Percentiles rank a stretch among this genome's conserved stretches.
These are phyloP conservation scores for Aptenodytes forsteri DNA, from an alignment of 2,113 vertebrate species.

Conservation along the genomic window DNA sequence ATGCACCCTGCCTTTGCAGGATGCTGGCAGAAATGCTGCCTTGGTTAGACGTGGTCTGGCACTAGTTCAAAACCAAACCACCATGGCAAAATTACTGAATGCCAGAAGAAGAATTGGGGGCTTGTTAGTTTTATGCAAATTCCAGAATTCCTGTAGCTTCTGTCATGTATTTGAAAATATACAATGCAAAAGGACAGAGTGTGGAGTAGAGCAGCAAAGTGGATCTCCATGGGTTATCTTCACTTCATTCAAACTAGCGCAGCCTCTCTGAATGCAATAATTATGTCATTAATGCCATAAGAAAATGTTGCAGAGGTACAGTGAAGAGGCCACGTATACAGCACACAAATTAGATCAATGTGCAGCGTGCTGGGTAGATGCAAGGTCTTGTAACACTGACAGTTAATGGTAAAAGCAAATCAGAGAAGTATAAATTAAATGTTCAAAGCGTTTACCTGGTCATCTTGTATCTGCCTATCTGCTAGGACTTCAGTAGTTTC, in stretches of 20 bases:
- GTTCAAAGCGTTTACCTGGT: not conserved
- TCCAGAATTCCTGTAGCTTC: slow-evolving; percentile 47
- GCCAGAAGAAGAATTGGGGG: slow-evolving; percentile 26
- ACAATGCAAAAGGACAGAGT: slow-evolving; percentile 8
- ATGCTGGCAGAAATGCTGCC: not conserved
- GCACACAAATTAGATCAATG: not conserved
- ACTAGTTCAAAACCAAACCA: slow-evolving; percentile 16
- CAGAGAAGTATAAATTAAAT: not conserved
- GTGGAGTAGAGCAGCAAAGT: slow-evolving; percentile 35
- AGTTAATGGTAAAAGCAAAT: not conserved
- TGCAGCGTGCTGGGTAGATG: not conserved
- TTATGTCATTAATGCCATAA: slow-evolving; percentile 30
- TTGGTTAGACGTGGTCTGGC: not conserved
- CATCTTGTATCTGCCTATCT: not conserved
- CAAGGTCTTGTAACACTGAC: not conserved
- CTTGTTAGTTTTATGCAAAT: slow-evolving; percentile 61
- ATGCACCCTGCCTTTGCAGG: not conserved
- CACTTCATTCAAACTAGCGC: not conserved
- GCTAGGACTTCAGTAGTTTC: not conserved
- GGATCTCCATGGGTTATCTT: slow-evolving; percentile 36
- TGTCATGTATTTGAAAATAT: slow-evolving; percentile 45
- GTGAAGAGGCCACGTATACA: not conserved
- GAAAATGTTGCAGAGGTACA: not conserved
- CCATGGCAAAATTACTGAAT: slow-evolving; percentile 24
- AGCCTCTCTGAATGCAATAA: not conserved